A percentile compares a stretch with the other conserved stretches of the same genome.
Conservation (phyloP, 1,140 invertebrate species). For the Battus philenor region DNA sequence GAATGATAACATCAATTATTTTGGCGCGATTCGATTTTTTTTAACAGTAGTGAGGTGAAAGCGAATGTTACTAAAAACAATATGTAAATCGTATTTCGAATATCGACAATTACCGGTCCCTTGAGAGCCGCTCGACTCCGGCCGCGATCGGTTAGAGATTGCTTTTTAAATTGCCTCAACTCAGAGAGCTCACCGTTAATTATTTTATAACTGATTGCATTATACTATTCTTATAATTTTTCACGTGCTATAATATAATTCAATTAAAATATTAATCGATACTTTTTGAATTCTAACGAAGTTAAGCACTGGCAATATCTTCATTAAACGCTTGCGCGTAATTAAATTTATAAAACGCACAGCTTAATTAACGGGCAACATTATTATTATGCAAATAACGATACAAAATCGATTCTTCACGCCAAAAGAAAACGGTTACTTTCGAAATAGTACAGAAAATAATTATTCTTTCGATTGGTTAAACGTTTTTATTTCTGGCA, state of each 20-base stretch:
- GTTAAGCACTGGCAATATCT: conserved; percentile 20
- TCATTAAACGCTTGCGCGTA: conserved; percentile 23
- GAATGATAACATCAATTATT: conserved; percentile 19
- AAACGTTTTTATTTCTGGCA: background rate
- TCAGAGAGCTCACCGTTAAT: conserved; percentile 7
- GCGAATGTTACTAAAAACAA: conserved; percentile 32
- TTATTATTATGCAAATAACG: conserved; percentile 38
- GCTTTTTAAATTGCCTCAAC: conserved; percentile 55
- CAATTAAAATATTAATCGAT: conserved; percentile 16
- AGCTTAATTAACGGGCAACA: conserved; percentile 24
- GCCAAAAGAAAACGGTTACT: conserved; percentile 28
- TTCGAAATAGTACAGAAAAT: conserved; percentile 4
- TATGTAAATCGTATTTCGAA: conserved; percentile 39
- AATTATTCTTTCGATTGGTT: conserved; percentile 1
- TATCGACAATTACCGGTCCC: conserved; percentile 52
- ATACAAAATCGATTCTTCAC: conserved; percentile 38
- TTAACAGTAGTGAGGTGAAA: conserved; percentile 39
- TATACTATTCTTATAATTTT: conserved; percentile 16
- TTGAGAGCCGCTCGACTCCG: conserved; percentile 49
- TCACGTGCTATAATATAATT: conserved; percentile 14
- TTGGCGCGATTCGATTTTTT: background rate
- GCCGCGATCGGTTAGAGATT: conserved; percentile 51
- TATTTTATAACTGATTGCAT: conserved; percentile 21
- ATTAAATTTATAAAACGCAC: conserved; percentile 26
- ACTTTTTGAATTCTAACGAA: background rate